Evolutionary conservation across 2,888 invertebrate genomes (phyloP).

Genomic region (Nowickia ferox): DNA sequence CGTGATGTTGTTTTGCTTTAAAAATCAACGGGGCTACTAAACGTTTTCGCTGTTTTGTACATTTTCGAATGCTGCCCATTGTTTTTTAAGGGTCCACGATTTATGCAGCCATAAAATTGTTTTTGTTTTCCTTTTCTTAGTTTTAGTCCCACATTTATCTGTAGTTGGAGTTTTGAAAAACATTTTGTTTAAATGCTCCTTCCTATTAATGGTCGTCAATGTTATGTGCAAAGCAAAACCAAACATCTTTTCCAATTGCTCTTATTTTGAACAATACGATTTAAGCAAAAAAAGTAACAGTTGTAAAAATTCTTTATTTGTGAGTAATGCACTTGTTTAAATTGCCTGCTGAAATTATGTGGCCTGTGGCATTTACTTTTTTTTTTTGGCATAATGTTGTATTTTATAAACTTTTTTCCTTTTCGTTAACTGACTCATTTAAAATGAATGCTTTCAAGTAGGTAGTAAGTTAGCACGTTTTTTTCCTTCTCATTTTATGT

Average conservation of each 20-base stretch:
- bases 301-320: conserved; percentile 50
- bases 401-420: neutral
- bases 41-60: conserved; percentile 3
- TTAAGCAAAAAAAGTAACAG: conserved; percentile 27
- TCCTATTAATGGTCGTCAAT: conserved; percentile 1
- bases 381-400: conserved; percentile 41
- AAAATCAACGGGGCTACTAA: conserved; percentile 16
- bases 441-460: conserved; percentile 57
- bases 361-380: conserved; percentile 8
- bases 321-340: conserved; percentile 65
- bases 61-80: conserved; percentile 33
- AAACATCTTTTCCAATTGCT: conserved; percentile 44
- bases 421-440: conserved; percentile 60
- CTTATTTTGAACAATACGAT: conserved; percentile 26
- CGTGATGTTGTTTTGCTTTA: conserved; percentile 14
- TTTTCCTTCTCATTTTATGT: conserved; percentile 30
- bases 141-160: conserved; percentile 49
- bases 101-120: conserved; percentile 47
- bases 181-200: conserved; percentile 14
- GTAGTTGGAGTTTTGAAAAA: neutral
- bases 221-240: conserved; percentile 9
- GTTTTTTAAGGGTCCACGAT: conserved; percentile 62
- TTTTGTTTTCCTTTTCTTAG: conserved; percentile 20
- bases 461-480: conserved; percentile 41
- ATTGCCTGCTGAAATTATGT: conserved; percentile 56